Evolutionary conservation across 2,888 invertebrate genomes (phyloP).

Genomic region (Erynnis tages): DNA sequence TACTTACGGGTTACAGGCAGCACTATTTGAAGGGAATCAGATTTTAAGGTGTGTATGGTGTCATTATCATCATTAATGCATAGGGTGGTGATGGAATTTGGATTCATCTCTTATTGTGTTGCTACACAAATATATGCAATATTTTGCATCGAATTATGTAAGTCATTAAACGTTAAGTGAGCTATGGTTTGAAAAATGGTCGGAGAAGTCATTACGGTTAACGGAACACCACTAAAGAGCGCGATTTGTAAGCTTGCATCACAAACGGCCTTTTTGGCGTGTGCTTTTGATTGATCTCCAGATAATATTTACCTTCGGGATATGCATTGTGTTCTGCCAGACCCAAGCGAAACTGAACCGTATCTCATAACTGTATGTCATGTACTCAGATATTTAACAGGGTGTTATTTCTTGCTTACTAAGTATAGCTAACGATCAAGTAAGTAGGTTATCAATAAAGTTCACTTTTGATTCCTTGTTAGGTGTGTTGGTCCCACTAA

Average conservation of each 20-base stretch:
- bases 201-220: slow-evolving; percentile 51
- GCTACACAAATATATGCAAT: too few relatives aligned
- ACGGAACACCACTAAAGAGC: slow-evolving; percentile 49
- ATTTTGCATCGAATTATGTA: not conserved
- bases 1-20: too few relatives aligned
- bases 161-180: slow-evolving; percentile 11
- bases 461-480: slow-evolving; percentile 28
- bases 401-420: too few relatives aligned
- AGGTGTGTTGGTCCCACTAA: slow-evolving; percentile 36
- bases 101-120: too few relatives aligned
- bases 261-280: slow-evolving; percentile 46
- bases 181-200: slow-evolving; percentile 22
- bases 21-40: too few relatives aligned
- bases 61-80: too few relatives aligned
- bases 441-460: slow-evolving; percentile 32
- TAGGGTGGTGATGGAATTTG: too few relatives aligned
- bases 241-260: slow-evolving; percentile 57
- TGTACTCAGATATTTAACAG: too few relatives aligned
- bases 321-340: slow-evolving; percentile 22
- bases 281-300: slow-evolving; percentile 51
- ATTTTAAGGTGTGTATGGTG: too few relatives aligned
- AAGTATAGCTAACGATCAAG: too few relatives aligned
- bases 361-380: slow-evolving; percentile 28
- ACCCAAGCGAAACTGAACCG: slow-evolving; percentile 32
- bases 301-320: slow-evolving; percentile 51